Percentiles rank a stretch among this genome's conserved stretches.
Conservation (phyloP, 1,140 invertebrate species). For the Drosophila carrolli region DNA sequence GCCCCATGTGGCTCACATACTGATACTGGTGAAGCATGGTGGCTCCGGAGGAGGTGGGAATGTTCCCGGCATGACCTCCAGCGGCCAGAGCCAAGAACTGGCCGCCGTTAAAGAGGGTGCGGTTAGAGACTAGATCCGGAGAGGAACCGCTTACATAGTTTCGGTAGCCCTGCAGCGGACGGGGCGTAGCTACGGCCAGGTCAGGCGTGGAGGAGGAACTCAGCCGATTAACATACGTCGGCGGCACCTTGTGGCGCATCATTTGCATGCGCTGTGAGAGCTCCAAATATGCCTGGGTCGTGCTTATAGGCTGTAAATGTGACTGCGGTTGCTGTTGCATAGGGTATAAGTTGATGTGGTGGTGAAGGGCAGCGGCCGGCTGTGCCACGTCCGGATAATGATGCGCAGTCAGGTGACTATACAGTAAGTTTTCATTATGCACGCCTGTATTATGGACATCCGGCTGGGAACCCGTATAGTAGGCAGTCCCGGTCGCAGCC, state of each 20-base stretch:
- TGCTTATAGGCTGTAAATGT: constrained; percentile 45
- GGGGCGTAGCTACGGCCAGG: constrained; percentile 88
- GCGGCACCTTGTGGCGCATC: constrained; percentile 92
- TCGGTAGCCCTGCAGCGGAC: constrained; percentile 85
- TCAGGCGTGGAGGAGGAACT: constrained; percentile 93
- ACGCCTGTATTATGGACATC: constrained; percentile 74
- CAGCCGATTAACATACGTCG: constrained; percentile 90
- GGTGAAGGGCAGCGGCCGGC: constrained; percentile 85
- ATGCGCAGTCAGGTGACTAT: constrained; percentile 73
- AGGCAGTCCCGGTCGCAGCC: constrained; percentile 58
- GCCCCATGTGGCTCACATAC: constrained; percentile 83
- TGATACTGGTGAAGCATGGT: constrained; percentile 81
- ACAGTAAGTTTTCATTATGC: constrained; percentile 65
- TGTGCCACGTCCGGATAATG: constrained; percentile 87
- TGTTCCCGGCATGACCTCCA: constrained; percentile 55
- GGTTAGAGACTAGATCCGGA: constrained; percentile 90
- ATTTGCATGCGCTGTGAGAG: constrained; percentile 86
- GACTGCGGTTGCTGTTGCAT: constrained; percentile 62
- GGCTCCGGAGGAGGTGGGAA: constrained; percentile 71
- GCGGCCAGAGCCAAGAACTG: constrained; percentile 55
- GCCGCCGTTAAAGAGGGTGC: constrained; percentile 86
- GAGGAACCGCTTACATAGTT: constrained; percentile 90
- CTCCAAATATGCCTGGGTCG: constrained; percentile 70
- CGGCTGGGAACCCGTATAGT: constrained; percentile 80
- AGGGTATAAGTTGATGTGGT: constrained; percentile 71